Evolutionary conservation across 2,888 invertebrate species (phyloP), one percentile per base, ranked within the genome.

Genomic region (Apotomis turbidana): DNA sequence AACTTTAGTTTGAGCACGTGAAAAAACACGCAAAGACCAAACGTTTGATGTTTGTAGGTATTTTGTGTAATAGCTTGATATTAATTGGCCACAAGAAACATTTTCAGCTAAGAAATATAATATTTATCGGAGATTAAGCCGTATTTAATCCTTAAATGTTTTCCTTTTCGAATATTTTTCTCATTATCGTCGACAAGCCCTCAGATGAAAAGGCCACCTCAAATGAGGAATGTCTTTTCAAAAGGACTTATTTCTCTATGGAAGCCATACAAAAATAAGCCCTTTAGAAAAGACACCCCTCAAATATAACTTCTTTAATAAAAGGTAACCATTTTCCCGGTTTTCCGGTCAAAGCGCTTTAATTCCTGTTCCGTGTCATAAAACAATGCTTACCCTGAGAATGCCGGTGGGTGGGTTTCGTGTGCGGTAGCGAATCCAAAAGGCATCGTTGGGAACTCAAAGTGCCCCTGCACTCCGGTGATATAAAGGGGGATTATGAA

Each of bases 341-440:
- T 52, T 71, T 68, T 71, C 71, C 67, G 67, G 71, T 71, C 67
- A 68, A 49, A 52, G 67, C 41, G 36, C 61, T 59, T 67, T 71
- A 57, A 67, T 57, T 52, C 27, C 55, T n/a, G 59, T 71, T 61
- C 61, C 71, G 71, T 27, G 51, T 51, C 67, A 71, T 71, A 71
- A 61, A 67, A 61, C 67, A 67, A 61, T 54, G 55, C 66, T 46
- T 57, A 70, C 59, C 59, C 58, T 6, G 54, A 49, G 15, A 41
- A 15, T 36, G 36, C 54, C 54, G 5, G 15, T 10, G n/a, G n/a
- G 27, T 13, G 13, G n/a, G 36, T 64, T 52, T 44, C 3, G 27
- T 38, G 44, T 54, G 68, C 54, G 59, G 15, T 52, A 27, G n/a
- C 51, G 5, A 61, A 5, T 6, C 15, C 41, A 27, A 52, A 66